These are phyloP conservation scores for Sebastes cheni DNA, from an alignment of 2,797 vertebrate species.

Conservation along the genomic window DNA sequence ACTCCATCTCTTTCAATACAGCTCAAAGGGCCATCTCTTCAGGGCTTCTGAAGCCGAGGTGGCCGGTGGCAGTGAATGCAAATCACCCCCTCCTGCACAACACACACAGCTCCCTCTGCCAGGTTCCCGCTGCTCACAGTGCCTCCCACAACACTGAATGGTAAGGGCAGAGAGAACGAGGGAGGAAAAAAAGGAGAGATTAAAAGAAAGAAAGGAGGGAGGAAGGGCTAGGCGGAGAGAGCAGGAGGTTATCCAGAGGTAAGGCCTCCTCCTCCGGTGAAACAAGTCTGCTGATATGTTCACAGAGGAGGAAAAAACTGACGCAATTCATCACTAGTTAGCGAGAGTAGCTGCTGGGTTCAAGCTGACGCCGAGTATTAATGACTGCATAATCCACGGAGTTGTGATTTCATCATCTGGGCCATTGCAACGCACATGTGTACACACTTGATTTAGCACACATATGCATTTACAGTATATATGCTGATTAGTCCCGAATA, in stretches of 20 bases:
- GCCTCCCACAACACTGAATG: constrained; percentile 54
- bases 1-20: constrained; percentile 64
- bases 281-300: constrained; percentile 25
- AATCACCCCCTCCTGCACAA: constrained; percentile 58
- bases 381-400: background rate
- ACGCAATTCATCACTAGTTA: constrained; percentile 25
- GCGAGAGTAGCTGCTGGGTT: constrained; percentile 5
- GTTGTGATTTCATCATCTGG: background rate
- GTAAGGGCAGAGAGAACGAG: constrained; percentile 21
- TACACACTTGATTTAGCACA: background rate
- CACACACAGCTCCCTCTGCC: constrained; percentile 35
- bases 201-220: constrained; percentile 17
- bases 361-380: constrained; percentile 3
- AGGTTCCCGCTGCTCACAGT: constrained; percentile 45
- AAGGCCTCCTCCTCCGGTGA: constrained; percentile 30
- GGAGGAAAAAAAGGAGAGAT: constrained; percentile 23
- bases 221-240: constrained; percentile 22
- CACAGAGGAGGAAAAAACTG: background rate
- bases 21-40: constrained; percentile 82
- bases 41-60: constrained; percentile 77
- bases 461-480: background rate
- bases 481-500: background rate
- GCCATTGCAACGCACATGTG: background rate
- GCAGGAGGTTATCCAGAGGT: constrained; percentile 69
- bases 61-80: constrained; percentile 80